Evolutionary conservation across 2,888 invertebrate genomes (phyloP).

Genomic region (Synanthedon tipuliformis): DNA sequence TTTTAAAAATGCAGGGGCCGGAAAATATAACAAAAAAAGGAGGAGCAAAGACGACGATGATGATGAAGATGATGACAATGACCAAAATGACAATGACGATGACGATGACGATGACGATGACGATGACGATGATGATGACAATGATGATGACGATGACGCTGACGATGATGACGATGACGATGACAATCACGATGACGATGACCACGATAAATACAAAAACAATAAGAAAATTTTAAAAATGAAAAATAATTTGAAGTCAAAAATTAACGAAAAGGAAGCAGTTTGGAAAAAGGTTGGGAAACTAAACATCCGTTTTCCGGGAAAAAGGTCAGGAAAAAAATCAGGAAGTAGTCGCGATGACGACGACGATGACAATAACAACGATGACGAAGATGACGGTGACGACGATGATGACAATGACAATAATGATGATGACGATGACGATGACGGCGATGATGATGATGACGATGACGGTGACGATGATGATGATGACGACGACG

Average conservation of each 20-base stretch:
- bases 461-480: slow-evolving; percentile 47
- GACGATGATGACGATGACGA: slow-evolving; percentile 56
- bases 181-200: slow-evolving; percentile 37
- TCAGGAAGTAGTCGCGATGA: slow-evolving; percentile 33
- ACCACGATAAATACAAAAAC: slow-evolving; percentile 34
- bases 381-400: slow-evolving; percentile 49
- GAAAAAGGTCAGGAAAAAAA: slow-evolving; percentile 26
- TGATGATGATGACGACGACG: slow-evolving; percentile 26
- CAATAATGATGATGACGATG: slow-evolving; percentile 42
- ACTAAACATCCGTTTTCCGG: slow-evolving; percentile 23
- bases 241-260: slow-evolving; percentile 18
- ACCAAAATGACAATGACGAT: slow-evolving; percentile 17
- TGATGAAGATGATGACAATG: slow-evolving; percentile 27
- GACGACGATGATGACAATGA: slow-evolving; percentile 51
- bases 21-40: slow-evolving; percentile 14
- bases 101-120: slow-evolving; percentile 33
- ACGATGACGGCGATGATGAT: slow-evolving; percentile 57
- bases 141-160: slow-evolving; percentile 61
- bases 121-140: slow-evolving; percentile 38
- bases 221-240: slow-evolving; percentile 9
- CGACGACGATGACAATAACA: slow-evolving; percentile 19
- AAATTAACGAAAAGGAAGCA: slow-evolving; percentile 13
- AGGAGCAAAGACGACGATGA: slow-evolving; percentile 10
- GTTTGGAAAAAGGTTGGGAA: slow-evolving; percentile 26
- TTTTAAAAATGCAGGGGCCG: slow-evolving; percentile 25